Conservation (phyloP, 2,113 vertebrate genomes). For the Odontesthes bonariensis region DNA sequence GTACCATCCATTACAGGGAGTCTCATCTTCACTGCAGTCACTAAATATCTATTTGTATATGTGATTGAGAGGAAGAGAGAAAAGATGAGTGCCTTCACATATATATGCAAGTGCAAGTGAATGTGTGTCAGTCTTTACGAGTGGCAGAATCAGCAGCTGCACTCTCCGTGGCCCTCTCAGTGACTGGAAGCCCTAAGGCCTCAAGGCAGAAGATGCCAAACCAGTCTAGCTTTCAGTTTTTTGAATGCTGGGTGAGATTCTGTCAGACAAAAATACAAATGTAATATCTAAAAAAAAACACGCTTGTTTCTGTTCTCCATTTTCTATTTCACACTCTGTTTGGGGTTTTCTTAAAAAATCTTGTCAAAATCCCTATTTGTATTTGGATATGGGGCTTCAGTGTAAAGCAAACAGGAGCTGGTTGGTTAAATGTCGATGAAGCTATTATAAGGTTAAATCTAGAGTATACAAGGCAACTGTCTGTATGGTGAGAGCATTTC, state of each 20-base stretch:
- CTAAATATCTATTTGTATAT: constrained; percentile 24
- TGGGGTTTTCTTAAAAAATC: constrained; percentile 32
- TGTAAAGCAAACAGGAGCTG: constrained; percentile 66
- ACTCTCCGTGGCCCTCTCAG: constrained; percentile 24
- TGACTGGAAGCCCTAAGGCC: constrained; percentile 28
- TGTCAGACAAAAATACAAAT: constrained; percentile 39
- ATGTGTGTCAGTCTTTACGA: constrained; percentile 58
- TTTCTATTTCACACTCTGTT: constrained; percentile 8
- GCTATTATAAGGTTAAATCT: constrained; percentile 77
- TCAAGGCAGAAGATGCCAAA: constrained; percentile 34
- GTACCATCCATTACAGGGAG: constrained; percentile 58
- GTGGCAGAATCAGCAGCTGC: constrained; percentile 50
- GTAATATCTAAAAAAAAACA: neutral
- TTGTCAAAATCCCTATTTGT: constrained; percentile 58
- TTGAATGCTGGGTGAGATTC: constrained; percentile 15
- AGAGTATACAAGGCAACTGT: constrained; percentile 69
- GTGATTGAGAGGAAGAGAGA: constrained; percentile 23
- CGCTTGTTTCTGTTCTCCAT: neutral
- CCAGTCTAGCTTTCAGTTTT: constrained; percentile 26
- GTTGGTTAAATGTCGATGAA: constrained; percentile 61
- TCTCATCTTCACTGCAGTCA: constrained; percentile 1
- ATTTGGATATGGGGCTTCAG: constrained; percentile 54
- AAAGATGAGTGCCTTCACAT: constrained; percentile 14
- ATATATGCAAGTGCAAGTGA: constrained; percentile 33
- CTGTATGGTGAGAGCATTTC: constrained; percentile 74